Conservation (phyloP, 2,797 vertebrate species). For the Platyrinchus mystaceus region DNA sequence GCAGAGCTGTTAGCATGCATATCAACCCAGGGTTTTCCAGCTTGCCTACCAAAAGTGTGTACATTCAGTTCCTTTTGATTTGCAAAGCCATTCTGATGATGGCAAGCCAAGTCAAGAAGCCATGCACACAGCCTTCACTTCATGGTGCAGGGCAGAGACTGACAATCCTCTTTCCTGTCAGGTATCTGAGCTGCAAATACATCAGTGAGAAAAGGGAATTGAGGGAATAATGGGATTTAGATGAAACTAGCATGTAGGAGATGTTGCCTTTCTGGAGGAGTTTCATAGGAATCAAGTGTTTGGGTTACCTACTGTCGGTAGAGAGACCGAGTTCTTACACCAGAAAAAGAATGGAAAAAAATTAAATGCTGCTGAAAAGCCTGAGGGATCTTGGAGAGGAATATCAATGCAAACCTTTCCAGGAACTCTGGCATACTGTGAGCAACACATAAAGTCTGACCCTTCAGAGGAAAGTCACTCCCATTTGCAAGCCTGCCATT, state of each 20-base stretch:
- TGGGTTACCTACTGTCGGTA: neutral
- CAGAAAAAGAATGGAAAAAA: neutral
- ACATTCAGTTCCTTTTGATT: accelerated
- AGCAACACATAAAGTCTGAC: neutral
- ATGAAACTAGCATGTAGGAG: accelerated
- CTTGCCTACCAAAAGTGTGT: neutral
- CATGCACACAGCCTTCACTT: neutral
- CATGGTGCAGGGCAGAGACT: neutral
- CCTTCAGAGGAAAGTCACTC: neutral
- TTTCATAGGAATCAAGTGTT: neutral
- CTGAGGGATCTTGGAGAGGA: neutral
- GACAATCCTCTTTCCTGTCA: neutral
- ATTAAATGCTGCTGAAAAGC: neutral
- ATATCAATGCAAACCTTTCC: neutral
- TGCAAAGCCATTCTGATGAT: neutral
- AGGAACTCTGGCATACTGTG: neutral
- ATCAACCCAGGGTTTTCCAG: neutral
- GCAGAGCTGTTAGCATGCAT: neutral
- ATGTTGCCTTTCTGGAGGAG: neutral
- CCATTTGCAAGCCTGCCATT: neutral
- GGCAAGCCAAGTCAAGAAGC: neutral
- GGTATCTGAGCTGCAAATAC: neutral
- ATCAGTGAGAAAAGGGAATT: neutral
- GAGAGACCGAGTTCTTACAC: neutral
- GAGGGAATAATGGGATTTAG: neutral